Conservation (phyloP, 2,797 vertebrate genomes). For the Atherinosoma microstoma region DNA sequence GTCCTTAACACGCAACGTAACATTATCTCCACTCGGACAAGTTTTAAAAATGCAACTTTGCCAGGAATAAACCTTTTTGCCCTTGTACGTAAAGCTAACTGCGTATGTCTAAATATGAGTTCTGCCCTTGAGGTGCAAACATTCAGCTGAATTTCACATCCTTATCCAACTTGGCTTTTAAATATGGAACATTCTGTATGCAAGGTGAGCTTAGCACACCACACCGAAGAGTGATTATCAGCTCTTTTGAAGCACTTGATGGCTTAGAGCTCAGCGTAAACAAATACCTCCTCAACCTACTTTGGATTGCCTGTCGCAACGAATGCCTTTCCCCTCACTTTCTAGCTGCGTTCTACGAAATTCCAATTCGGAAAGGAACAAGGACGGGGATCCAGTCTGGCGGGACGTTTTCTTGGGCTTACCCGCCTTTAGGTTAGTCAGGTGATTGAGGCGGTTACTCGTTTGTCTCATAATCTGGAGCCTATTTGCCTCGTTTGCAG, state of each 20-base stretch:
- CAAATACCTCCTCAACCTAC: conserved; percentile 69
- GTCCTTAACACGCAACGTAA: conserved; percentile 16
- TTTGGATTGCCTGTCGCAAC: conserved; percentile 86
- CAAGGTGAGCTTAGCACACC: conserved; percentile 65
- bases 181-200: conserved; percentile 70
- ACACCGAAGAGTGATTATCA: conserved; percentile 64
- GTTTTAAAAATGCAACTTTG: conserved; percentile 43
- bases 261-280: conserved; percentile 74
- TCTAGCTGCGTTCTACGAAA: conserved; percentile 28
- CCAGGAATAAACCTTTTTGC: conserved; percentile 25
- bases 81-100: conserved; percentile 32
- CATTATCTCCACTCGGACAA: conserved; percentile 22
- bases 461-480: conserved; percentile 6
- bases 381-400: conserved; percentile 10
- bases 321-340: conserved; percentile 61
- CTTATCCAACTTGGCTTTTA: conserved; percentile 56
- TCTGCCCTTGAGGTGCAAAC: conserved; percentile 53
- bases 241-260: conserved; percentile 68
- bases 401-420: conserved; percentile 3
- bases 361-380: conserved; percentile 24
- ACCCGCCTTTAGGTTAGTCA: conserved; percentile 11
- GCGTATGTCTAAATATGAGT: conserved; percentile 30
- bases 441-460: conserved; percentile 8
- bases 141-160: conserved; percentile 58
- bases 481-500: not conserved